phyloP scores from a whole-genome alignment of 2,113 vertebrate genomes.

The Ramphastos sulfuratus region DNA sequence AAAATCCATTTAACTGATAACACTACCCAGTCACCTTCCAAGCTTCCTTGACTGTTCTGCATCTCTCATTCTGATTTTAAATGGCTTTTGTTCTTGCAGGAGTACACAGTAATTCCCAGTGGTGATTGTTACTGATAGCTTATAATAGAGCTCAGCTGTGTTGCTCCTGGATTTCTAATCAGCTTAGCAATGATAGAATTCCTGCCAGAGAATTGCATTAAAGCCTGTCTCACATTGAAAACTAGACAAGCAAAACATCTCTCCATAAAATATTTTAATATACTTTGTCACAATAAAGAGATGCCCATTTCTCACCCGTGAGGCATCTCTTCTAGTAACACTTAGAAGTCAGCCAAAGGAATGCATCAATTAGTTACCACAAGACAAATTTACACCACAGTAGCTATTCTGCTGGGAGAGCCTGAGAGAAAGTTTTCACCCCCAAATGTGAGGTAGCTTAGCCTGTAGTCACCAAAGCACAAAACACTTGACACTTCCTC shows the following conservation, averaged over 20 bases:
- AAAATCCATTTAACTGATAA: constrained; percentile 39
- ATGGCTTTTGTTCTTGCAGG: constrained; percentile 48
- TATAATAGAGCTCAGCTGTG: constrained; percentile 21
- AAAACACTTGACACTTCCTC: background rate
- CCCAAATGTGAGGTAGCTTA: background rate
- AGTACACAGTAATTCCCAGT: constrained; percentile 34
- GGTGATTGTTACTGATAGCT: constrained; percentile 44
- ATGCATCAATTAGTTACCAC: background rate
- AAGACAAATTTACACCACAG: background rate
- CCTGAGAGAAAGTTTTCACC: background rate
- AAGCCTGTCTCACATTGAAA: constrained; percentile 16
- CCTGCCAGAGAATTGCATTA: background rate
- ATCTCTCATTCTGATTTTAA: constrained; percentile 48
- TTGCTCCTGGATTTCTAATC: constrained; percentile 46
- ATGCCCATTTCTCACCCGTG: background rate
- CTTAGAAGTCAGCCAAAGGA: background rate
- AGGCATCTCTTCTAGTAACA: background rate
- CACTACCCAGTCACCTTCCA: constrained; percentile 12
- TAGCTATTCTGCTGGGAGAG: background rate
- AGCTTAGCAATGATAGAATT: constrained; percentile 31
- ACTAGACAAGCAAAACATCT: background rate
- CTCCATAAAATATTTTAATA: background rate
- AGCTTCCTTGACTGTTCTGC: background rate
- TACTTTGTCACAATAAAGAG: background rate
- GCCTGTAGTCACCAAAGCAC: background rate